Evolutionary conservation across 2,113 vertebrate species (phyloP), one percentile per base, ranked within the genome.

Genomic region (Corythornis cristatus): DNA sequence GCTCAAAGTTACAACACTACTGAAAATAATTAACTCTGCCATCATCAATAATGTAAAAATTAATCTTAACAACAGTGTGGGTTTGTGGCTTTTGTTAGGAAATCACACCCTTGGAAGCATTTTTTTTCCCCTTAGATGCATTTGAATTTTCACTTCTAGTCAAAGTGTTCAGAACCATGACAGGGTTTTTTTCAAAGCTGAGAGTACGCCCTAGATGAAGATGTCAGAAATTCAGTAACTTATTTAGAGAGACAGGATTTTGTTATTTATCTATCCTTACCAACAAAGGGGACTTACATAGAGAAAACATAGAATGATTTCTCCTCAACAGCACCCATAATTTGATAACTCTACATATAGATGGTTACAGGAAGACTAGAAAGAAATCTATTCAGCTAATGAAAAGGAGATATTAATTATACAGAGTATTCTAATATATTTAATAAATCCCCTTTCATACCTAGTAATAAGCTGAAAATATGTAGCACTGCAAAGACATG

Each of bases 91-190:
- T 23, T 25, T 88, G 3, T 83, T 48, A 48, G 33, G 23, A 88
- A 83, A 70, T 3, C 20, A 29, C 13, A 42, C 9, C 12, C 51
- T 86, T 70, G 23, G 28, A 79, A 88, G 53, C 17, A 8, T 46
- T 8, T 11, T 4, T 75, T 87, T 88, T 53, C 15, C 5, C 5
- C 8, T 54, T 42, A 9, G 5, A 0, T 18, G 19, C 31, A 42
- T 67, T 50, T 76, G 14, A 0, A 3, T 70, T 42, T 66, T 20
- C 35, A 18, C 28, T 7, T 85, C 5, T 0, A 1, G 2, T 71
- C 71, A 50, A 58, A 64, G 18, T 23, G 2, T 46, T 65, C 25
- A 56, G n/a, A 86, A 54, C 23, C 18, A 50, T 37, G 42, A 45
- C 3, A 70, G 28, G 8, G 0, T 11, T 66, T 75, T 53, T 64